phyloP scores from a whole-genome alignment of 2,888 invertebrate genomes.

The Chaitophorus viminalis region DNA sequence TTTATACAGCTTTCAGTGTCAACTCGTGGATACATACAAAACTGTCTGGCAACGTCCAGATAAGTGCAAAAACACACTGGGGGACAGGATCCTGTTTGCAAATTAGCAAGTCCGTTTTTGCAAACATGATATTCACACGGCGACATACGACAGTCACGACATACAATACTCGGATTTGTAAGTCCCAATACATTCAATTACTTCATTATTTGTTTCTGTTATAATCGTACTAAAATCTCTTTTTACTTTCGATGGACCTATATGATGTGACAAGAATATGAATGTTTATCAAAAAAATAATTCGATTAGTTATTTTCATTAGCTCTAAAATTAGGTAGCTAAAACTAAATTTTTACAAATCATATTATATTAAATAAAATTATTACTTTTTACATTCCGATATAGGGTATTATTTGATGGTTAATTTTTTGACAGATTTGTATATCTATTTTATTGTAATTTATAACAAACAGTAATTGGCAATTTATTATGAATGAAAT shows the following conservation, averaged over 20 bases:
- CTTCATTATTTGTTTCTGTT: background rate
- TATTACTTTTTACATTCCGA: background rate
- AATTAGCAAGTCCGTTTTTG: constrained; percentile 59
- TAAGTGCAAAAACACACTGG: constrained; percentile 55
- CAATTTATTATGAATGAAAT: background rate
- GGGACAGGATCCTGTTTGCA: constrained; percentile 59
- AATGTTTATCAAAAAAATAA: background rate
- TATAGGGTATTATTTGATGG: background rate
- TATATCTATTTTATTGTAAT: background rate
- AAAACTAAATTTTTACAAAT: background rate
- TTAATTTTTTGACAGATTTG: constrained; percentile 14
- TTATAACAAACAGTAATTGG: background rate
- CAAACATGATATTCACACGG: constrained; percentile 45
- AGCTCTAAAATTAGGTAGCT: background rate
- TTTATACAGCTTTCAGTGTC: constrained; percentile 54
- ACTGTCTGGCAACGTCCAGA: constrained; percentile 48
- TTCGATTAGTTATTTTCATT: background rate
- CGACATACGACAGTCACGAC: constrained; percentile 21
- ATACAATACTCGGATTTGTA: constrained; percentile 27
- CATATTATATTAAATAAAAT: background rate
- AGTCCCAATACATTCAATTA: constrained; percentile 11
- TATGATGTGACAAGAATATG: background rate
- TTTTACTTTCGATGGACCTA: too few species aligned
- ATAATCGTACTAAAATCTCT: background rate
- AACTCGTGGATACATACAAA: constrained; percentile 35